These are phyloP conservation scores for Synergus laeviventris DNA, from an alignment of 2,888 invertebrate genomes.

Conservation along the genomic window DNA sequence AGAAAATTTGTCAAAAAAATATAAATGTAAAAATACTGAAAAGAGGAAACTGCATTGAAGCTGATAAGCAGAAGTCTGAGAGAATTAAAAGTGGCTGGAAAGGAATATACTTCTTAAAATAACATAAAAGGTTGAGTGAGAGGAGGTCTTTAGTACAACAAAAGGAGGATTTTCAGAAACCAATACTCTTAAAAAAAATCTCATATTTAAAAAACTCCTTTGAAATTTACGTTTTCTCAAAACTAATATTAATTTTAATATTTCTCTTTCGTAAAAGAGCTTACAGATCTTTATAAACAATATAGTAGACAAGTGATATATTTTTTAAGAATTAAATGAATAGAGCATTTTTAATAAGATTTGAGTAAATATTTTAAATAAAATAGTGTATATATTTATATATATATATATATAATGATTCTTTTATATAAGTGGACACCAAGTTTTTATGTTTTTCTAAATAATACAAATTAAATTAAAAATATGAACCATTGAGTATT, in stretches of 20 bases:
- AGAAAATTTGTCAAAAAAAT: not conserved
- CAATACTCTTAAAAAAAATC: not conserved
- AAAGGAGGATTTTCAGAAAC: not conserved
- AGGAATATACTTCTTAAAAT: too few species aligned
- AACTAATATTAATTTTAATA: not conserved
- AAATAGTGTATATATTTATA: too few species aligned
- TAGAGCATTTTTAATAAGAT: not conserved
- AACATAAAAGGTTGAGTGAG: too few species aligned
- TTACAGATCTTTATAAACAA: not conserved
- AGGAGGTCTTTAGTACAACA: not conserved
- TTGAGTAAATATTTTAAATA: too few species aligned
- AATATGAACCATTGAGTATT: not conserved
- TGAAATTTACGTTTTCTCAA: too few species aligned
- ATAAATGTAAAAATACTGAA: not conserved
- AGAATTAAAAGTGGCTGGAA: too few species aligned
- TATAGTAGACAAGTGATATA: not conserved
- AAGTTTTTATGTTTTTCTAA: too few species aligned
- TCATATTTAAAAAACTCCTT: not conserved
- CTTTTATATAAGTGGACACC: too few species aligned
- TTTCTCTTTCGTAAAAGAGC: not conserved
- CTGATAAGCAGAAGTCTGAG: too few species aligned
- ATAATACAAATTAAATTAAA: not conserved
- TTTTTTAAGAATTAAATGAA: not conserved
- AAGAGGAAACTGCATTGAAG: not conserved
- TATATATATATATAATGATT: too few species aligned